Conservation (phyloP, 2,888 invertebrate species). For the Gibbula magus region DNA sequence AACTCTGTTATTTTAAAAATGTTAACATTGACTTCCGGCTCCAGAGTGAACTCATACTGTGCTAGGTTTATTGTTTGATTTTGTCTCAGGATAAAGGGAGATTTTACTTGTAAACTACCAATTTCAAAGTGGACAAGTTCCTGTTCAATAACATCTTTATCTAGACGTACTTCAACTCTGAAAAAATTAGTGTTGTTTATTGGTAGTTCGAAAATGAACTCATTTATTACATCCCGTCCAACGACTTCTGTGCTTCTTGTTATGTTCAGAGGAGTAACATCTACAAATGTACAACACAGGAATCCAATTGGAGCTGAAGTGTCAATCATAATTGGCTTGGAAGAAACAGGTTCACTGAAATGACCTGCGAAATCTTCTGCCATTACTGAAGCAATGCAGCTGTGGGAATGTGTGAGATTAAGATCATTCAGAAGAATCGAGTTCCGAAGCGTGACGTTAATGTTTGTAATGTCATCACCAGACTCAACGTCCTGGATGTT, state of each 20-base stretch:
- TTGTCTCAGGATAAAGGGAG: background rate
- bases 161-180: background rate
- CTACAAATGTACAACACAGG: background rate
- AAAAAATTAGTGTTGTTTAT: background rate
- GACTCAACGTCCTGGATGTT: background rate
- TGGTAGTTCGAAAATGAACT: background rate
- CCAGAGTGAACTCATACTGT: background rate
- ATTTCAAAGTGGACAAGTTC: background rate
- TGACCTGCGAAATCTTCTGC: conserved; percentile 15
- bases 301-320: background rate
- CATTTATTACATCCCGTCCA: background rate
- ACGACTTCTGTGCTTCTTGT: background rate
- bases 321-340: background rate
- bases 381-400: background rate
- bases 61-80: background rate
- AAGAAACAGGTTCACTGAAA: background rate
- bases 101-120: background rate
- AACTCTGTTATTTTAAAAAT: background rate
- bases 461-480: background rate
- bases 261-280: background rate
- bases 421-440: background rate
- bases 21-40: background rate
- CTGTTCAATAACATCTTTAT: background rate
- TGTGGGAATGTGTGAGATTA: background rate
- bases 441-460: background rate